Evolutionary conservation across 2,888 invertebrate genomes (phyloP), one percentile per base, ranked within the genome.

Genomic region (Invenusta paracnida): DNA sequence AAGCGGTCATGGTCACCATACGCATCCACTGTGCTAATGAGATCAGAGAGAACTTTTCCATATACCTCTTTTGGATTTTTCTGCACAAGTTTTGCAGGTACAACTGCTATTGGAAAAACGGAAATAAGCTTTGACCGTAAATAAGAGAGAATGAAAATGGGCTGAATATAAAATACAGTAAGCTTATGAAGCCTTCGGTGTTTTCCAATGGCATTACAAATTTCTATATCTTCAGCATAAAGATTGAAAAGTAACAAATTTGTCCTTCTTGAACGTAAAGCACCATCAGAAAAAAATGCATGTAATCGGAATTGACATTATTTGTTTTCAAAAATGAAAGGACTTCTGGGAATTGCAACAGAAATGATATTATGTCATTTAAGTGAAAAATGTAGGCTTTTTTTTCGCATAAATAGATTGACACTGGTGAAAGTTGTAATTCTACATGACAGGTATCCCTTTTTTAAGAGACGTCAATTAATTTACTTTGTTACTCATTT

Each of bases 121-220:
- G 79, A 25, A 25, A 27, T 79, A 5, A 79, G 28, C n/a, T 27
- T 79, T 11, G 79, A 79, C 2, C 79, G 28, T 79, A 79, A 79
- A 27, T 79, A 25, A 2, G 79, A 5, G 25, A n/a, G 79, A 79
- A 79, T 23, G 17, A 48, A 48, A 11, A 48, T 48, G 5, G 23
- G 11, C 28, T 79, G 79, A 79, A 79, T 79, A n/a, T 79, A 79
- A 27, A 79, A 79, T 5, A 11, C 11, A 5, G 79, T 79, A n/a
- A 79, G 79, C n/a, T 79, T 79, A 27, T 79, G 79, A 79, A 25
- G 5, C n/a, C n/a, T 79, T n/a, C 79, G 23, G n/a, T 79, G 79
- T 79, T 79, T 79, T 27, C 79, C 79, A n/a, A 79, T 79, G 23
- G 79, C 5, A 27, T 79, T 79, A 23, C 25, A 23, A 11, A 79